Conservation (phyloP, 2,888 invertebrate genomes). For the Cheilosia pagana region DNA sequence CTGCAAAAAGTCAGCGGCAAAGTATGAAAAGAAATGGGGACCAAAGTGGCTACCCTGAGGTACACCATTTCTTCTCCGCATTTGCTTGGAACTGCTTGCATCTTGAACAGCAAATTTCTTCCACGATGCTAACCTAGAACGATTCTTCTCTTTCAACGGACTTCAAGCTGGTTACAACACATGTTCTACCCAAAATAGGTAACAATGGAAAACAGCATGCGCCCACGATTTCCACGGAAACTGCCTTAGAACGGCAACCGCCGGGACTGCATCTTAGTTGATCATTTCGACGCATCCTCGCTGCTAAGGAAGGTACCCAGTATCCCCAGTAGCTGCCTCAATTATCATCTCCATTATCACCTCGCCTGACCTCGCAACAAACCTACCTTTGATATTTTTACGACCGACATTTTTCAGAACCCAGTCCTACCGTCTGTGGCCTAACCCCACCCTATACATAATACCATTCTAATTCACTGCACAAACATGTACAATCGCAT, state of each 20-base stretch:
- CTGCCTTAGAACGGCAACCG: not conserved
- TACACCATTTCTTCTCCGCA: too few relatives aligned
- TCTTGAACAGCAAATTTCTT: too few relatives aligned
- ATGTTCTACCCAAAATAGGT: not conserved
- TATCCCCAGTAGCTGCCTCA: constrained; percentile 33
- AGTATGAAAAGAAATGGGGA: too few relatives aligned
- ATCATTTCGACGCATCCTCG: constrained; percentile 7
- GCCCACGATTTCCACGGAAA: constrained; percentile 12
- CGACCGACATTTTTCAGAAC: constrained; percentile 14
- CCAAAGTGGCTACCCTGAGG: too few relatives aligned
- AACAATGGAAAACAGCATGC: constrained; percentile 3
- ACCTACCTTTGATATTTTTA: constrained; percentile 43
- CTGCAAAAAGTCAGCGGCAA: too few relatives aligned
- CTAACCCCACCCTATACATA: constrained; percentile 26
- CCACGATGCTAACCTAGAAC: too few relatives aligned
- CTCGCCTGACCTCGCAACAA: constrained; percentile 21
- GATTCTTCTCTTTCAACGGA: too few relatives aligned
- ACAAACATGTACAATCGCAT: constrained; percentile 61
- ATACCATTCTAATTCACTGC: constrained; percentile 50
- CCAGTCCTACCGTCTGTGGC: not conserved
- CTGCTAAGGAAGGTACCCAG: not conserved
- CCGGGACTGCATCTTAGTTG: not conserved
- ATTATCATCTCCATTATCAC: constrained; percentile 54
- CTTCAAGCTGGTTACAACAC: too few relatives aligned
- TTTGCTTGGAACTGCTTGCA: too few relatives aligned